Percentiles rank a stretch among this genome's conserved stretches.
These are phyloP conservation scores for Oscheius sp. DNA, from an alignment of 2,888 invertebrate genomes.

Conservation along the genomic window DNA sequence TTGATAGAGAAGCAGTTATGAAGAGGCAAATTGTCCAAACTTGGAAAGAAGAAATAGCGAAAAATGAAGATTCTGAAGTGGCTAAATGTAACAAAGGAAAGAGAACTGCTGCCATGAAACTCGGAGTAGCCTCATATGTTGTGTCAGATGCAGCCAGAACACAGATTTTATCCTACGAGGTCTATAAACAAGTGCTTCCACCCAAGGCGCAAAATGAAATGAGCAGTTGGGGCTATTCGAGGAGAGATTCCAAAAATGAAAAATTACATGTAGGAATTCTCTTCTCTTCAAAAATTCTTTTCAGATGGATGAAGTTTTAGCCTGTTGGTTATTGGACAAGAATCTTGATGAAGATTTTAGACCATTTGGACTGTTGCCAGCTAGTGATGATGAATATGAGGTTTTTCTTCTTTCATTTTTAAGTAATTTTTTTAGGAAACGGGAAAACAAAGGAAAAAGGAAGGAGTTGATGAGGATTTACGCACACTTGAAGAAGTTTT, in stretches of 20 bases:
- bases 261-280: background rate
- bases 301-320: constrained; percentile 43
- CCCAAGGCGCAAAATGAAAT: background rate
- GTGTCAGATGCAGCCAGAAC: background rate
- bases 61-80: constrained; percentile 22
- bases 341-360: constrained; percentile 22
- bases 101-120: background rate
- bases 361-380: background rate
- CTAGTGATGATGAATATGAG: constrained; percentile 14
- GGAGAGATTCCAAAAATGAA: background rate
- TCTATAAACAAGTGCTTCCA: background rate
- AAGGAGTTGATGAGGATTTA: background rate
- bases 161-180: background rate
- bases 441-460: background rate
- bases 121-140: background rate
- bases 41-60: background rate
- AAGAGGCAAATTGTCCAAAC: background rate
- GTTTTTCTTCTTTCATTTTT: constrained; percentile 10
- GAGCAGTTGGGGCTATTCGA: background rate
- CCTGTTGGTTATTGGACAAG: constrained; percentile 49
- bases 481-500: background rate
- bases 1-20: constrained; percentile 16
- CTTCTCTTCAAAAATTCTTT: too few relatives aligned
- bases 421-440: background rate
- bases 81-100: background rate